A percentile compares a stretch with the other conserved stretches of the same genome.
These are phyloP conservation scores for Macrosoma leucophasiata DNA, from an alignment of 2,888 invertebrate genomes.

Conservation along the genomic window DNA sequence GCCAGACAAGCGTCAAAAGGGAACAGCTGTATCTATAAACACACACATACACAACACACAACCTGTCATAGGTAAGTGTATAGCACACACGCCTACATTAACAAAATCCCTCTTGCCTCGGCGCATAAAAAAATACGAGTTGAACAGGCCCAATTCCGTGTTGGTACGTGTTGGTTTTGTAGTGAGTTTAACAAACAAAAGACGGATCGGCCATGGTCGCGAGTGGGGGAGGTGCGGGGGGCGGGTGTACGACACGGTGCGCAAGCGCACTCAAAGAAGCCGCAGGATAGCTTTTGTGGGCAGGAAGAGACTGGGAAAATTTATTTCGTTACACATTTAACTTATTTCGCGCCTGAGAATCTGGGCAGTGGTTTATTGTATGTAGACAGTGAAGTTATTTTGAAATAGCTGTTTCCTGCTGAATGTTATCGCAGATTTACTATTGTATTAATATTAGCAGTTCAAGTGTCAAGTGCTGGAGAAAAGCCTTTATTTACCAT, in stretches of 20 bases:
- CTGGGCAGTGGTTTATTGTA: background rate
- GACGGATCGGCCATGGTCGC: slow-evolving; percentile 46
- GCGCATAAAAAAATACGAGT: slow-evolving; percentile 31
- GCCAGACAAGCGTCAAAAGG: no score
- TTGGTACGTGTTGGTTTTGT: slow-evolving; percentile 62
- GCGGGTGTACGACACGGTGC: slow-evolving; percentile 46
- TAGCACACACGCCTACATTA: slow-evolving; percentile 4
- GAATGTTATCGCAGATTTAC: no score
- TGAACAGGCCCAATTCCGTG: slow-evolving; percentile 39
- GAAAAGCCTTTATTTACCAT: no score
- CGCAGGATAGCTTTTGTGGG: slow-evolving; percentile 53
- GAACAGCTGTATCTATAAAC: slow-evolving; percentile 19
- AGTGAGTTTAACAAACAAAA: slow-evolving; percentile 65
- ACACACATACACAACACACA: slow-evolving; percentile 7
- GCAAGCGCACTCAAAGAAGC: slow-evolving; percentile 61
- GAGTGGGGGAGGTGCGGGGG: slow-evolving; percentile 30
- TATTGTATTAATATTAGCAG: no score
- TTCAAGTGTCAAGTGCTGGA: no score
- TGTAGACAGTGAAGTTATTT: background rate
- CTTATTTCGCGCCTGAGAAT: slow-evolving; percentile 2
- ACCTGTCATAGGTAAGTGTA: slow-evolving; percentile 2
- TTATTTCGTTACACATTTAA: slow-evolving; percentile 30
- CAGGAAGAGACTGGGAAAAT: slow-evolving; percentile 45
- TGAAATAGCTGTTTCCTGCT: no score
- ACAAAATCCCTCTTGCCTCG: slow-evolving; percentile 6